phyloP scores from a whole-genome alignment of 23 tunicate genomes.

The Botrylloides violaceus region DNA sequence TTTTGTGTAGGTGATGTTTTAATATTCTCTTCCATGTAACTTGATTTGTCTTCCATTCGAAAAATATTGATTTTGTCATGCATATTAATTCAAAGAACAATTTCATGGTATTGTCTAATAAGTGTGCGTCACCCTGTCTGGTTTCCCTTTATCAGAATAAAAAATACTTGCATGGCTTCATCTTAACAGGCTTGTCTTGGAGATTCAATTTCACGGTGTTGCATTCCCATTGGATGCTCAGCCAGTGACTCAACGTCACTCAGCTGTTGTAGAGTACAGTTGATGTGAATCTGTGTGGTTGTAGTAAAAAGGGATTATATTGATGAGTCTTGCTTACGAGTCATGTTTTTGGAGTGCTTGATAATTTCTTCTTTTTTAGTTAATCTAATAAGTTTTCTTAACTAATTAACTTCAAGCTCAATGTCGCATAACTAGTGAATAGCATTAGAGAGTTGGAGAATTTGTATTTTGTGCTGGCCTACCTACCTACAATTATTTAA shows the following conservation, averaged over 20 bases:
- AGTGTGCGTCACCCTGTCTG: background rate
- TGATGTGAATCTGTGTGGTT: background rate
- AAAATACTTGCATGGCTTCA: background rate
- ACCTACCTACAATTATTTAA: no score
- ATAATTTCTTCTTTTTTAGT: no score
- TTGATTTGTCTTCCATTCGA: background rate
- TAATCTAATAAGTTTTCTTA: background rate
- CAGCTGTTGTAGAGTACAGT: background rate
- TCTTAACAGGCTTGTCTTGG: background rate
- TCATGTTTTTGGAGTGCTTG: no score
- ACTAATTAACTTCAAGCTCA: background rate
- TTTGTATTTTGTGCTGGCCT: no score
- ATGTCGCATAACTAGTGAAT: background rate
- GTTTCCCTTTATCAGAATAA: background rate
- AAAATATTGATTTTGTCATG: background rate
- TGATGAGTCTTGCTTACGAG: no score
- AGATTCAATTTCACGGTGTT: background rate
- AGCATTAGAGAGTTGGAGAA: background rate
- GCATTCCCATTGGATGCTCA: background rate
- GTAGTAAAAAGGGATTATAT: no score
- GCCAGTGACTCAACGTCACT: background rate
- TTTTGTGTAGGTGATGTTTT: no score
- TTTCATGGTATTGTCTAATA: background rate
- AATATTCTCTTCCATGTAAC: no score
- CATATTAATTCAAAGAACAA: background rate